phyloP scores from a whole-genome alignment of 2,888 invertebrate species.

The Cremastobaeus sp. region DNA sequence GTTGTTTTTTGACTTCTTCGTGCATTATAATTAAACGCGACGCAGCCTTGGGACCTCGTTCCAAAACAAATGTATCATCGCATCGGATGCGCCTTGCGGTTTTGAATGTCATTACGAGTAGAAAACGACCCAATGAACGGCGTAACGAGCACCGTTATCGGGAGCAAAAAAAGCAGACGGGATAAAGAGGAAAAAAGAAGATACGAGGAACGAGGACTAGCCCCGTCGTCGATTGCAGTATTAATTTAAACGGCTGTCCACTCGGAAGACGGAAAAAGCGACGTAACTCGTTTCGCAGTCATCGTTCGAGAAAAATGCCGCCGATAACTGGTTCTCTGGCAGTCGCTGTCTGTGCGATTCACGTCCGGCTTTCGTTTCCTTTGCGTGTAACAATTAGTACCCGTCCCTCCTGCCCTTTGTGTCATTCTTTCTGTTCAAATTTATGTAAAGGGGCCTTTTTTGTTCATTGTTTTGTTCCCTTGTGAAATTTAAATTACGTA shows the following conservation, averaged over 20 bases:
- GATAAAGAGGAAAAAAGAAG: conserved; percentile 4
- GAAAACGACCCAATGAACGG: conserved; percentile 46
- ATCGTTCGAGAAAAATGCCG: conserved; percentile 37
- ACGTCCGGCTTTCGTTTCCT: conserved; percentile 47
- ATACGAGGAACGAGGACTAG: conserved; percentile 14
- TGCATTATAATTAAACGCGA: conserved; percentile 43
- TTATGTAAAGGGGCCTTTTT: no score
- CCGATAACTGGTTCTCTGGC: conserved; percentile 36
- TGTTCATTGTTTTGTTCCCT: no score
- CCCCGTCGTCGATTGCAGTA: conserved; percentile 14
- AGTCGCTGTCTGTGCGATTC: conserved; percentile 23
- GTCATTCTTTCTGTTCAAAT: not conserved
- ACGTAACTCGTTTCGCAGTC: conserved; percentile 41
- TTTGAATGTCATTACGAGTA: conserved; percentile 33
- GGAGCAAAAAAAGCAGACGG: conserved; percentile 18
- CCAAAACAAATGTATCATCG: conserved; percentile 39
- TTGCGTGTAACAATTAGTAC: conserved; percentile 24
- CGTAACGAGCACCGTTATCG: conserved; percentile 51
- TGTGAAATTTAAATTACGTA: no score
- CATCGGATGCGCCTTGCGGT: conserved; percentile 26
- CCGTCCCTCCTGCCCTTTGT: conserved; percentile 5
- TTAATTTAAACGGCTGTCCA: conserved; percentile 41
- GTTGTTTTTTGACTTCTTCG: conserved; percentile 25
- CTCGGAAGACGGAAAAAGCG: conserved; percentile 49
- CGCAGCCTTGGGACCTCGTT: conserved; percentile 38